These are phyloP conservation scores for Orchesella flavescens DNA, from an alignment of 2,888 invertebrate genomes.

Conservation along the genomic window DNA sequence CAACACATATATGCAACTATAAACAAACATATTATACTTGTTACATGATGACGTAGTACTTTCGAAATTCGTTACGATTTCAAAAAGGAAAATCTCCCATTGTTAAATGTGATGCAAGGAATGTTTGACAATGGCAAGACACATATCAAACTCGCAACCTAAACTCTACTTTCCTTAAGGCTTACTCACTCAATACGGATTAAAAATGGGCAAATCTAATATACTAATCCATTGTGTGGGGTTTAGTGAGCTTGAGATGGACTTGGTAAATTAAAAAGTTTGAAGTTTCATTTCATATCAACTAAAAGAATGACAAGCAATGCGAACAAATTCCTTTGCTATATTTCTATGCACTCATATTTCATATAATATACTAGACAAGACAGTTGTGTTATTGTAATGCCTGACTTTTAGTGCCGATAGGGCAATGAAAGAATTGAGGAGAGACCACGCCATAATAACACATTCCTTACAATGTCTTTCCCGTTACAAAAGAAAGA, in stretches of 20 bases:
- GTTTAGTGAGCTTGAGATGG: background rate
- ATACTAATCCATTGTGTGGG: background rate
- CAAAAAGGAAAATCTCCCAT: constrained; percentile 18
- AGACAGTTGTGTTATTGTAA: background rate
- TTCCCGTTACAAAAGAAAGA: background rate
- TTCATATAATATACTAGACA: too few relatives aligned
- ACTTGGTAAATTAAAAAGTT: background rate
- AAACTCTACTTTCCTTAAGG: background rate
- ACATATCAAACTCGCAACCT: background rate
- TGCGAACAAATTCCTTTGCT: background rate
- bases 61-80: constrained; percentile 48
- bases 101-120: background rate
- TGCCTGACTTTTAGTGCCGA: constrained; percentile 6
- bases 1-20: background rate
- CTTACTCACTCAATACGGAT: background rate
- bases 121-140: background rate
- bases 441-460: constrained; percentile 14
- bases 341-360: too few relatives aligned
- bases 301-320: background rate
- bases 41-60: background rate
- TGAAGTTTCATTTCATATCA: background rate
- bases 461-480: background rate
- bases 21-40: background rate
- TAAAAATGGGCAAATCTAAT: constrained; percentile 15
- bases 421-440: constrained; percentile 9